These are phyloP conservation scores for Xenopus petersii DNA, from an alignment of 2,797 vertebrate species.

Conservation along the genomic window DNA sequence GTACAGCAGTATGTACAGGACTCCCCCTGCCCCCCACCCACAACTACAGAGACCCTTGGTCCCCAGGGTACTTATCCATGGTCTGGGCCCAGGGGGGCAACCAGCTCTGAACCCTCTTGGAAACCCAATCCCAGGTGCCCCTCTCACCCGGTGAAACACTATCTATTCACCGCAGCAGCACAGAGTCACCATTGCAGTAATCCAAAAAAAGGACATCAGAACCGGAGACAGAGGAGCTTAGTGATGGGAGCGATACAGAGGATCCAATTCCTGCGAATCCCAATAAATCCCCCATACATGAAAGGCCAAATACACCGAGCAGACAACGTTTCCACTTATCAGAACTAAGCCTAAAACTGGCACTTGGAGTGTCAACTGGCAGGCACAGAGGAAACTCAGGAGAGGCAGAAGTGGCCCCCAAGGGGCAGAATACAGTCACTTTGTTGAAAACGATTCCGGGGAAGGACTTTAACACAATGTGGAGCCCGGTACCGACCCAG, in stretches of 20 bases:
- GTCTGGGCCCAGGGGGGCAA: constrained; percentile 91
- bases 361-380: background rate
- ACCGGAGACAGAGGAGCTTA: constrained; percentile 37
- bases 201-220: constrained; percentile 52
- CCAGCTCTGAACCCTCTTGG: constrained; percentile 88
- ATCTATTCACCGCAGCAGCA: constrained; percentile 17
- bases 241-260: constrained; percentile 50
- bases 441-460: background rate
- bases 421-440: too few species aligned
- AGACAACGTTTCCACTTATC: constrained; percentile 19
- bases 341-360: constrained; percentile 52
- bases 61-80: constrained; percentile 94
- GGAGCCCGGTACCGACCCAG: constrained; percentile 10
- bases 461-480: constrained; percentile 2
- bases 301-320: constrained; percentile 4
- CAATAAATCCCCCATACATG: constrained; percentile 15
- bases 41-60: constrained; percentile 92
- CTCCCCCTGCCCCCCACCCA: constrained; percentile 88
- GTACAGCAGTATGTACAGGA: constrained; percentile 99
- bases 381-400: too few species aligned
- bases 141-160: constrained; percentile 82
- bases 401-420: too few species aligned
- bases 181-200: constrained; percentile 42
- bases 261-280: constrained; percentile 13
- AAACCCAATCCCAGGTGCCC: constrained; percentile 82